phyloP scores from a whole-genome alignment of 2,888 invertebrate genomes.

The Trypoxylon attenuatum region DNA sequence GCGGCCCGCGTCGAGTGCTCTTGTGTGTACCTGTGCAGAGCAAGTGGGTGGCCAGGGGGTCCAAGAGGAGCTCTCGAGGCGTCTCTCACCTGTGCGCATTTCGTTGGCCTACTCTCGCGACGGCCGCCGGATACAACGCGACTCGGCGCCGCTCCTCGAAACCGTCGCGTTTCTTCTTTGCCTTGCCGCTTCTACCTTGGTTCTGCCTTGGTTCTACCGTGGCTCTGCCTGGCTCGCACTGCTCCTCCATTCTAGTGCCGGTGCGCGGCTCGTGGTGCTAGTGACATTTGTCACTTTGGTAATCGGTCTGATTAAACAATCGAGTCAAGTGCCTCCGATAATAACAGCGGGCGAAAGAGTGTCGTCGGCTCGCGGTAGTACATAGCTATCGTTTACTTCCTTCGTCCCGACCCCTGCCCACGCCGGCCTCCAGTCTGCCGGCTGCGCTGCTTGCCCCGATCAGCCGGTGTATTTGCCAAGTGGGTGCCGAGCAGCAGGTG shows the following conservation, averaged over 20 bases:
- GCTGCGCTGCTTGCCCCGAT: not conserved
- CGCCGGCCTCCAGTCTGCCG: not conserved
- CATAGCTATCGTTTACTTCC: not conserved
- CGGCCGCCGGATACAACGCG: constrained; percentile 49
- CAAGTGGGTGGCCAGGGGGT: constrained; percentile 21
- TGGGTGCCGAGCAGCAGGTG: too few species aligned
- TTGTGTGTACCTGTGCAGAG: not conserved
- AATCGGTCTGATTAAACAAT: too few species aligned
- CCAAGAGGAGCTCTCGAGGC: constrained; percentile 28
- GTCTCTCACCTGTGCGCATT: constrained; percentile 66
- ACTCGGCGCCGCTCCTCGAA: constrained; percentile 31
- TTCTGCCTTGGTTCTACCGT: too few species aligned
- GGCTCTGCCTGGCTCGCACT: too few species aligned
- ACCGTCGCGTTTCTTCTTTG: too few species aligned
- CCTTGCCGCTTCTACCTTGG: too few species aligned
- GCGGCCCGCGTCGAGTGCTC: not conserved
- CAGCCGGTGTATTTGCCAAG: too few species aligned
- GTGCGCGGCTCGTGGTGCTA: too few species aligned
- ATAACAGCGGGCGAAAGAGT: constrained; percentile 5
- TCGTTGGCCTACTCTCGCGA: constrained; percentile 63
- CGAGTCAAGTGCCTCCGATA: too few species aligned
- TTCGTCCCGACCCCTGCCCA: not conserved
- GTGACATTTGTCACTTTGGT: too few species aligned
- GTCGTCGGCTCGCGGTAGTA: too few species aligned
- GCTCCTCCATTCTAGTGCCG: too few species aligned